Percentiles rank a stretch among this genome's conserved stretches.
Conservation (phyloP, 1,140 invertebrate genomes). For the Mizuhopecten yessoensis region DNA sequence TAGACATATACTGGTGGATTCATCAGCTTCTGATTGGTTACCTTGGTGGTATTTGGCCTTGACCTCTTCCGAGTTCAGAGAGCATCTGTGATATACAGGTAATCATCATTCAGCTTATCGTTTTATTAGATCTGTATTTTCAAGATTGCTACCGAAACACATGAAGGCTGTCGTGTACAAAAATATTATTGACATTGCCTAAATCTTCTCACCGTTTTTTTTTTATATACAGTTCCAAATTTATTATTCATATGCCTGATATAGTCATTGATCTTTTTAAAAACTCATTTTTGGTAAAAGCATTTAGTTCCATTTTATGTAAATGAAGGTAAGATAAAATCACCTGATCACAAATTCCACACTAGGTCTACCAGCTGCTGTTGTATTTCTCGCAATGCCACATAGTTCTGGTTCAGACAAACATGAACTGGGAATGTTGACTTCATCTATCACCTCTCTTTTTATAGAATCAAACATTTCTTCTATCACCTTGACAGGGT, state of each 20-base stretch:
- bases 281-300: too few relatives aligned
- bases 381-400: conserved; percentile 80
- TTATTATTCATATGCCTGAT: too few relatives aligned
- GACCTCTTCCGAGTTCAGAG: conserved; percentile 73
- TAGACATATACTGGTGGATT: conserved; percentile 78
- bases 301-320: too few relatives aligned
- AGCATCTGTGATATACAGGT: conserved; percentile 71
- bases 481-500: conserved; percentile 69
- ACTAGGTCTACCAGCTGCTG: conserved; percentile 80
- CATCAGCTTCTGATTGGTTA: conserved; percentile 80
- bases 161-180: neutral
- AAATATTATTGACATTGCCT: too few relatives aligned
- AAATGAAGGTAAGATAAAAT: too few relatives aligned
- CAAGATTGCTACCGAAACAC: neutral
- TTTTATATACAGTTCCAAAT: too few relatives aligned
- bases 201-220: too few relatives aligned
- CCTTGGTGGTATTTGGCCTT: conserved; percentile 75
- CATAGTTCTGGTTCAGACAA: conserved; percentile 77
- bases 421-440: conserved; percentile 77
- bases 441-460: conserved; percentile 82
- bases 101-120: neutral
- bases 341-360: conserved; percentile 82
- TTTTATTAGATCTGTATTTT: neutral
- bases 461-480: conserved; percentile 83
- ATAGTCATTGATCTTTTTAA: too few relatives aligned